phyloP scores from a whole-genome alignment of 2,797 vertebrate species.

The Phalloptychus januarius region DNA sequence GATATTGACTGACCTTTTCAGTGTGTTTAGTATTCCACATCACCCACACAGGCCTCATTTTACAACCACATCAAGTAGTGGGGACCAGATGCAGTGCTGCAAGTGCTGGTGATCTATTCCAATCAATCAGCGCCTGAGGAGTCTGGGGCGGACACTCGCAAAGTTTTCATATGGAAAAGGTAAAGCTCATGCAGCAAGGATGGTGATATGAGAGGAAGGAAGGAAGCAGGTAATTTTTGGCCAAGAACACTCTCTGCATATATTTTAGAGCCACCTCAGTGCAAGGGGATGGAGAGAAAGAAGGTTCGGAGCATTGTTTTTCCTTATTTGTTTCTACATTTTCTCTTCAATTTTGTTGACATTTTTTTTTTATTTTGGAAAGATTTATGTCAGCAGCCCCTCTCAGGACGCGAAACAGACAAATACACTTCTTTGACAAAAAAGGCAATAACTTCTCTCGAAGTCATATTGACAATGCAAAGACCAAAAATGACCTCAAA shows the following conservation, averaged over 20 bases:
- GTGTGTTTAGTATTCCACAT: constrained; percentile 66
- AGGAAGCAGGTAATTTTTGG: constrained; percentile 28
- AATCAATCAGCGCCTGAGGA: constrained; percentile 50
- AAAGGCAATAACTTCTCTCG: too few species aligned
- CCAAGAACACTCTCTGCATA: constrained; percentile 32
- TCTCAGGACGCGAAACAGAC: too few species aligned
- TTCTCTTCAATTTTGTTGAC: too few species aligned
- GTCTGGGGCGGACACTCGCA: constrained; percentile 22
- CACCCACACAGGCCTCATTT: constrained; percentile 53
- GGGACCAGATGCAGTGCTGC: constrained; percentile 35
- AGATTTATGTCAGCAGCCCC: too few species aligned
- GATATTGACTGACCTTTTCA: constrained; percentile 73
- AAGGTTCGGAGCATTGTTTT: not conserved
- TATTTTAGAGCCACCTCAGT: constrained; percentile 19
- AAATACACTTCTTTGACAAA: too few species aligned
- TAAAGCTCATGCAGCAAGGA: constrained; percentile 41
- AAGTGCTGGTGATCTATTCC: constrained; percentile 41
- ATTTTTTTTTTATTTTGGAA: too few species aligned
- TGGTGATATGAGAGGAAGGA: constrained; percentile 22
- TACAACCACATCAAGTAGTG: constrained; percentile 19
- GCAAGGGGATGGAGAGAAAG: constrained; percentile 9
- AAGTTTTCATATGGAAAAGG: constrained; percentile 33
- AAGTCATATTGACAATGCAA: too few species aligned
- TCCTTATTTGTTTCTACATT: not conserved
- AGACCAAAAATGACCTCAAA: not conserved